These are phyloP conservation scores for Leucophenga varia DNA, from an alignment of 1,140 invertebrate genomes.

Conservation along the genomic window DNA sequence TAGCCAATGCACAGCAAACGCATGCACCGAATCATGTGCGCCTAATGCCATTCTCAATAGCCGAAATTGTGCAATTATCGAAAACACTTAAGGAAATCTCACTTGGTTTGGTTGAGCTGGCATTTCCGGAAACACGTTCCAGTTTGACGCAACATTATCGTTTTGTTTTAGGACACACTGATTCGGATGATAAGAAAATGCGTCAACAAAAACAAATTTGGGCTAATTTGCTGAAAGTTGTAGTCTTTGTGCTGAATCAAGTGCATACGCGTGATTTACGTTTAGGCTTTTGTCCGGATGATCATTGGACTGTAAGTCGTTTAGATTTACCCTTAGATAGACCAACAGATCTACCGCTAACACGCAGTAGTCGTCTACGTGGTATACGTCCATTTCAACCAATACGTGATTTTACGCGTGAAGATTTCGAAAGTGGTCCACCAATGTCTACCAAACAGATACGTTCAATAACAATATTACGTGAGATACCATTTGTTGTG, in stretches of 20 bases:
- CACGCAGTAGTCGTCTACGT: slow-evolving; percentile 59
- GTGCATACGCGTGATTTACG: slow-evolving; percentile 78
- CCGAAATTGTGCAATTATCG: slow-evolving; percentile 65
- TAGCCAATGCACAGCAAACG: slow-evolving; percentile 18
- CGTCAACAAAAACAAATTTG: slow-evolving; percentile 60
- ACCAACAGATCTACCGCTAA: slow-evolving; percentile 64
- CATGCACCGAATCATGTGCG: slow-evolving; percentile 28
- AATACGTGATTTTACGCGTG: slow-evolving; percentile 63
- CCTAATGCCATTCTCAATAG: slow-evolving; percentile 53
- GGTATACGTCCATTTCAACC: slow-evolving; percentile 67
- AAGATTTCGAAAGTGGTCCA: slow-evolving; percentile 73
- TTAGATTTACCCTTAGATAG: slow-evolving; percentile 68
- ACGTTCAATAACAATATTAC: slow-evolving; percentile 81
- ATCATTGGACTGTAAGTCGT: slow-evolving; percentile 76
- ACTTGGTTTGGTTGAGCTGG: slow-evolving; percentile 84
- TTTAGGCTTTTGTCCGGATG: slow-evolving; percentile 72
- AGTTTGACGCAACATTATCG: slow-evolving; percentile 55
- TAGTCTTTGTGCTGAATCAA: slow-evolving; percentile 73
- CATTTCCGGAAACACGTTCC: slow-evolving; percentile 79
- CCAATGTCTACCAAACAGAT: slow-evolving; percentile 87
- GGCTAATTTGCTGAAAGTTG: slow-evolving; percentile 59
- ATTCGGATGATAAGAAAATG: slow-evolving; percentile 38
- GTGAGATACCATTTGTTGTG: slow-evolving; percentile 91
- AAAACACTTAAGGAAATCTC: slow-evolving; percentile 77
- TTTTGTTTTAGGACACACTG: slow-evolving; percentile 55